Evolutionary conservation across 2,113 vertebrate genomes (phyloP).

Genomic region (Corynorhinus townsendii): DNA sequence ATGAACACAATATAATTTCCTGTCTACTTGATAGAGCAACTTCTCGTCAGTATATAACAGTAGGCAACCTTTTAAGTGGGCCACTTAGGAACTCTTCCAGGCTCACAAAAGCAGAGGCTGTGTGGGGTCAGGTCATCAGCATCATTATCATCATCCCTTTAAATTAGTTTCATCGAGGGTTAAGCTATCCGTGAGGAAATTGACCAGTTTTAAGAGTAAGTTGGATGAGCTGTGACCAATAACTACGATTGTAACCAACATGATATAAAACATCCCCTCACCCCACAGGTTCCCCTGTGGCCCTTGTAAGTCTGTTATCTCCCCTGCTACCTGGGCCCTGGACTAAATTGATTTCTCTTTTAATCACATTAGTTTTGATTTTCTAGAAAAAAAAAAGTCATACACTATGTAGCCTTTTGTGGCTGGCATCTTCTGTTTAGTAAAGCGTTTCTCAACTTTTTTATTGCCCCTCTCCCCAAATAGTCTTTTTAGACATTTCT

Average conservation of each 20-base stretch:
- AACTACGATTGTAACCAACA: background rate
- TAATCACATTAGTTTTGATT: background rate
- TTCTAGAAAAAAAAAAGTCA: background rate
- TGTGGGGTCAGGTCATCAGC: background rate
- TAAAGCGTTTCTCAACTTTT: background rate
- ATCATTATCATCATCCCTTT: background rate
- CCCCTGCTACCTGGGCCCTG: background rate
- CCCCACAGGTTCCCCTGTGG: fast-evolving
- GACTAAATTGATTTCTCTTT: background rate
- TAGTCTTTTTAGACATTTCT: background rate
- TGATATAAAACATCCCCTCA: background rate
- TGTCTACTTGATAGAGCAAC: background rate
- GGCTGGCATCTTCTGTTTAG: background rate
- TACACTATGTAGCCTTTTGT: background rate
- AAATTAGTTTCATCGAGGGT: background rate
- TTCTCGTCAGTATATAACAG: background rate
- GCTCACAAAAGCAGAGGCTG: background rate
- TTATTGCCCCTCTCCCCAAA: background rate
- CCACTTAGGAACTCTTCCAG: background rate
- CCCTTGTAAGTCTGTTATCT: background rate
- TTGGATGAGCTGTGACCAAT: background rate
- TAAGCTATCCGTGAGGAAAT: background rate
- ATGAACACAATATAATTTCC: background rate
- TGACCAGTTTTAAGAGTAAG: background rate
- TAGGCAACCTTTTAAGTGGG: background rate